A percentile compares a stretch with the other conserved stretches of the same genome.
Evolutionary conservation across 2,797 vertebrate genomes (phyloP).

Genomic region (Sebastiscus tertius): DNA sequence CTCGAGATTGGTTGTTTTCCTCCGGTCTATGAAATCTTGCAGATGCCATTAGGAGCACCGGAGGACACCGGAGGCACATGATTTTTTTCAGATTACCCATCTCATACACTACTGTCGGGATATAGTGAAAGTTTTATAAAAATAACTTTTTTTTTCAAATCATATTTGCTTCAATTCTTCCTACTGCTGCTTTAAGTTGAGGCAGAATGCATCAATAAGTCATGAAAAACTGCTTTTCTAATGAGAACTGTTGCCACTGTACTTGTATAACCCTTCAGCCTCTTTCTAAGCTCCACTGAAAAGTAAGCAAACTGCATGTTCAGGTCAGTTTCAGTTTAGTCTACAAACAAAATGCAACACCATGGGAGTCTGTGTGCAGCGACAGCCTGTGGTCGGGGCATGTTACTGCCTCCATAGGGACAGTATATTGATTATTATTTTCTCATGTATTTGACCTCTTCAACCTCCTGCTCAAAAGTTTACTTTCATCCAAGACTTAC

Average conservation of each 20-base stretch:
- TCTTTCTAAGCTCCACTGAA: neutral
- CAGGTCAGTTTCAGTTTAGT: slow-evolving; percentile 57
- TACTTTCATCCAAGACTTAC: neutral
- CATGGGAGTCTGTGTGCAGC: slow-evolving; percentile 29
- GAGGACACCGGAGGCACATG: no score
- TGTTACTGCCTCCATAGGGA: slow-evolving; percentile 1
- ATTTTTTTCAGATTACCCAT: no score
- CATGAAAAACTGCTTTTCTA: neutral
- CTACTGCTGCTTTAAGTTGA: neutral
- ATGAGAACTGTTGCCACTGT: neutral
- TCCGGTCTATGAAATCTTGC: no score
- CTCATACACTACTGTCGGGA: no score
- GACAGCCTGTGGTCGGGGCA: slow-evolving; percentile 37
- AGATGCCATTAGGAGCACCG: no score
- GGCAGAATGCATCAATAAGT: neutral
- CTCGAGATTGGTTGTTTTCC: no score
- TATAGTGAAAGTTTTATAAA: no score
- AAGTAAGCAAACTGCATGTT: slow-evolving; percentile 33
- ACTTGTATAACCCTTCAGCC: neutral
- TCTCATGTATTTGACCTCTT: neutral
- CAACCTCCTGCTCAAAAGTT: neutral
- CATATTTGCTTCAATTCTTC: no score
- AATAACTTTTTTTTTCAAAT: no score
- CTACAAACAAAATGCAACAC: slow-evolving; percentile 34
- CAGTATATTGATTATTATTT: neutral